These are phyloP conservation scores for Drosophila burlai DNA, from an alignment of 1,140 invertebrate species.

Conservation along the genomic window DNA sequence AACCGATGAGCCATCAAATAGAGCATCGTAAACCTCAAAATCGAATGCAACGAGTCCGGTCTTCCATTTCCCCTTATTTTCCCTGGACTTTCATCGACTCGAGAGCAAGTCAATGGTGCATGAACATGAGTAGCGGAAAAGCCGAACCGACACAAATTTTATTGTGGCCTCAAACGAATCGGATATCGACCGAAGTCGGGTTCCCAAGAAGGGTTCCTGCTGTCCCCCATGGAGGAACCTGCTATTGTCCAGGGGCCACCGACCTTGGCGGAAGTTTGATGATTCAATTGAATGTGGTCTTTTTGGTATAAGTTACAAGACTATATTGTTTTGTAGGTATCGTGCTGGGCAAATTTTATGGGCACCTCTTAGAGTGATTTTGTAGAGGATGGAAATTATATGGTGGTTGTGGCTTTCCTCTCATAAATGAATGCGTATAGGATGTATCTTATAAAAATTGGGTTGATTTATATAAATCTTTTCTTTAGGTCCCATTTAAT, in stretches of 20 bases:
- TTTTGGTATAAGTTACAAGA: not conserved
- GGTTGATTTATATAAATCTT: too few species aligned
- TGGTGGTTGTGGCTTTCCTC: not conserved
- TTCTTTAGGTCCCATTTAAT: not conserved
- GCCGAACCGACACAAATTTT: constrained; percentile 16
- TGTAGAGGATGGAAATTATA: not conserved
- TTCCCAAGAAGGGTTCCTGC: constrained; percentile 21
- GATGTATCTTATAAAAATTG: too few species aligned
- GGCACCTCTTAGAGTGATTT: not conserved
- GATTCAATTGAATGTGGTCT: constrained; percentile 5
- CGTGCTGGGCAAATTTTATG: not conserved
- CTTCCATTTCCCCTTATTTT: constrained; percentile 2
- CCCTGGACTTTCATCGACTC: constrained; percentile 1
- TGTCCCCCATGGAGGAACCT: constrained; percentile 26
- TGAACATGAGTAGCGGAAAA: constrained; percentile 42
- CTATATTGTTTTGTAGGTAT: not conserved
- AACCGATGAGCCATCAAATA: constrained; percentile 49
- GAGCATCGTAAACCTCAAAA: constrained; percentile 34
- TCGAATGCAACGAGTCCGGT: constrained; percentile 17
- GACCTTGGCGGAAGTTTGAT: constrained; percentile 8
- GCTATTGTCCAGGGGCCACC: constrained; percentile 13
- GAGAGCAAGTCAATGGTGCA: constrained; percentile 38
- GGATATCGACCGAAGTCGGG: constrained; percentile 4
- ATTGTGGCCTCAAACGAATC: constrained; percentile 17
- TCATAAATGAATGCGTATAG: too few species aligned